Percentiles rank a stretch among this genome's conserved stretches.
Conservation (phyloP, 1,140 invertebrate species). For the Brevipalpus yothersi region DNA sequence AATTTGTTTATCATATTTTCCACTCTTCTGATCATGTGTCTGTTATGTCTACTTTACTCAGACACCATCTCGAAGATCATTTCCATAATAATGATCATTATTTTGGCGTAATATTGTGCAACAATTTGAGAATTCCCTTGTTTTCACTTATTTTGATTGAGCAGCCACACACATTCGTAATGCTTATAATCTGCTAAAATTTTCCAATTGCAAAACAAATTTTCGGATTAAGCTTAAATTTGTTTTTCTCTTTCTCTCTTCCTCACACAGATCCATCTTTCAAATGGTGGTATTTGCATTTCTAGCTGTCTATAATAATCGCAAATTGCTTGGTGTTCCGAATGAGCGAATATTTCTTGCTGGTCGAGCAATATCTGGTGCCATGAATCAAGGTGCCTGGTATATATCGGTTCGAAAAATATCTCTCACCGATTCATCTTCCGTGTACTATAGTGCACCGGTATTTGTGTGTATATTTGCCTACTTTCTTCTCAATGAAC, state of each 20-base stretch:
- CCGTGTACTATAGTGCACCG: constrained; percentile 30
- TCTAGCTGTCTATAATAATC: neutral
- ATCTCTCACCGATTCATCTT: constrained; percentile 22
- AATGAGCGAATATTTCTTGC: neutral
- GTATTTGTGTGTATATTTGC: constrained; percentile 27
- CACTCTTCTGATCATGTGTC: no score
- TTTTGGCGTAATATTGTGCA: no score
- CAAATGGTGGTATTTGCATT: neutral
- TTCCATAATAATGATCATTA: no score
- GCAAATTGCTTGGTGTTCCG: neutral
- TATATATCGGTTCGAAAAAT: neutral
- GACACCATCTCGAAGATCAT: no score
- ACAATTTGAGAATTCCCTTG: no score
- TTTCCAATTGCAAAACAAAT: neutral
- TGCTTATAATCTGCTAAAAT: neutral
- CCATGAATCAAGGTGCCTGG: neutral
- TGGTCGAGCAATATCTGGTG: constrained; percentile 1
- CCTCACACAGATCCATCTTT: neutral
- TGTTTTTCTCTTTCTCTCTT: neutral
- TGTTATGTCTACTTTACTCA: no score
- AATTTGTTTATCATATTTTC: no score
- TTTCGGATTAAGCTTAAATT: neutral
- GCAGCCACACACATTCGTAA: no score
- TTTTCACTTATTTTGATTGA: no score
- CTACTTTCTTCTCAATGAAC: constrained; percentile 26